A percentile compares a stretch with the other conserved stretches of the same genome.
Evolutionary conservation across 2,888 invertebrate genomes (phyloP).

Genomic region (Xanthorhoe spadicearia): DNA sequence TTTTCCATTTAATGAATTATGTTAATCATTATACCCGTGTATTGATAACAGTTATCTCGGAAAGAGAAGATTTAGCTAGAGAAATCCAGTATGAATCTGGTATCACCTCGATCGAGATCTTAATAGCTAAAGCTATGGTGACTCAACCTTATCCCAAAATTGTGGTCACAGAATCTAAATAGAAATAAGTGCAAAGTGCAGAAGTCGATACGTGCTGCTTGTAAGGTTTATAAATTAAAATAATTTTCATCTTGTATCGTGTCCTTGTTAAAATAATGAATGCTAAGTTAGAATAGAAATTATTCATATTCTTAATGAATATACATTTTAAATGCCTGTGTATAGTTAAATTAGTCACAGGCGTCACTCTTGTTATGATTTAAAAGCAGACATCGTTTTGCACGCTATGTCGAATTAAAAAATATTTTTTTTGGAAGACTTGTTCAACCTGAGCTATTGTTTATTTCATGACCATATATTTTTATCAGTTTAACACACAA

Average conservation of each 20-base stretch:
- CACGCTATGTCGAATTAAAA: slow-evolving; percentile 26
- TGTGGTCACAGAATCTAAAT: too few species aligned
- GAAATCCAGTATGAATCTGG: slow-evolving; percentile 6
- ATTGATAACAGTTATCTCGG: not conserved
- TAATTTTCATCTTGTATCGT: too few species aligned
- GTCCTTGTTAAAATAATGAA: slow-evolving; percentile 16
- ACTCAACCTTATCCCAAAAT: too few species aligned
- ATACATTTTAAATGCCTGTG: slow-evolving; percentile 29
- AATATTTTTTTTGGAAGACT: slow-evolving; percentile 12
- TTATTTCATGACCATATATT: slow-evolving; percentile 28
- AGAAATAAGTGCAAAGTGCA: too few species aligned
- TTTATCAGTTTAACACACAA: not conserved
- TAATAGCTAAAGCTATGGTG: too few species aligned
- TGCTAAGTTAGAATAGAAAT: slow-evolving; percentile 30
- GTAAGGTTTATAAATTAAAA: too few species aligned
- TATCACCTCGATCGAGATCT: not conserved
- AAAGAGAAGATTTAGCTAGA: slow-evolving; percentile 7
- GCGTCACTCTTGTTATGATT: slow-evolving; percentile 39
- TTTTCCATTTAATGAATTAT: too few species aligned
- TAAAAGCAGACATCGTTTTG: slow-evolving; percentile 37
- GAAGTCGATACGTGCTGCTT: too few species aligned
- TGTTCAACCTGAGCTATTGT: slow-evolving; percentile 21
- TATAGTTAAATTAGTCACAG: slow-evolving; percentile 42
- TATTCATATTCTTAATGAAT: slow-evolving; percentile 14
- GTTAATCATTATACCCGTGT: too few species aligned